phyloP scores from a whole-genome alignment of 2,888 invertebrate species.

The Brachypterus glaber region DNA sequence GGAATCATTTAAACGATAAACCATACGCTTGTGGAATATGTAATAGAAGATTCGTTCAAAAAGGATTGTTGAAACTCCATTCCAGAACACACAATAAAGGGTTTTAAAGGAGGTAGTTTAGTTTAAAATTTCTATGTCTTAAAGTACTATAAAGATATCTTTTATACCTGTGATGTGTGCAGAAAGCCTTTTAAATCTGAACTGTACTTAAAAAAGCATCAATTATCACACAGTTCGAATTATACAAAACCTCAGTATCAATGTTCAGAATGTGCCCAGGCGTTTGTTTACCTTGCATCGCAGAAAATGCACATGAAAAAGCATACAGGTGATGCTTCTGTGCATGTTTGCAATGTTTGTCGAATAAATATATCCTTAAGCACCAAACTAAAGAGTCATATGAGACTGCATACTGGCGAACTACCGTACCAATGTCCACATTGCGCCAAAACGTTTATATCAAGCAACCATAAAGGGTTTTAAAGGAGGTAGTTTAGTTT shows the following conservation, averaged over 20 bases:
- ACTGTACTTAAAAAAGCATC: constrained; percentile 23
- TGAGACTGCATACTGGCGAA: constrained; percentile 23
- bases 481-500: too few species aligned
- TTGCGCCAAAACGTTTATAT: constrained; percentile 18
- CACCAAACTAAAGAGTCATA: constrained; percentile 15
- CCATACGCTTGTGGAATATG: constrained; percentile 17
- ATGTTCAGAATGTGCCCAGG: constrained; percentile 23
- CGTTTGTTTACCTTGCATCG: constrained; percentile 9
- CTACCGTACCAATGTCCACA: constrained; percentile 17
- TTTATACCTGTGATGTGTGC: constrained; percentile 24
- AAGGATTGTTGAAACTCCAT: constrained; percentile 9
- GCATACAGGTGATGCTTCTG: constrained; percentile 3
- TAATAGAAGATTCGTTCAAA: constrained; percentile 9
- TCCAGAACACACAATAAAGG: constrained; percentile 8
- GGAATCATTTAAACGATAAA: constrained; percentile 16
- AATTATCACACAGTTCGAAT: constrained; percentile 21
- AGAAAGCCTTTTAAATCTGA: constrained; percentile 26
- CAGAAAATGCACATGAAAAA: constrained; percentile 1
- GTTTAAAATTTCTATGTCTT: too few species aligned
- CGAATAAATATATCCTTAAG: constrained; percentile 5
- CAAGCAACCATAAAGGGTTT: background rate
- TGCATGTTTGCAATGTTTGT: constrained; percentile 12
- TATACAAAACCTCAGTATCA: constrained; percentile 18
- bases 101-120: too few species aligned
- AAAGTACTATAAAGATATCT: constrained; percentile 25